Evolutionary conservation across 2,797 vertebrate genomes (phyloP).

Genomic region (Hemitrygon akajei): DNA sequence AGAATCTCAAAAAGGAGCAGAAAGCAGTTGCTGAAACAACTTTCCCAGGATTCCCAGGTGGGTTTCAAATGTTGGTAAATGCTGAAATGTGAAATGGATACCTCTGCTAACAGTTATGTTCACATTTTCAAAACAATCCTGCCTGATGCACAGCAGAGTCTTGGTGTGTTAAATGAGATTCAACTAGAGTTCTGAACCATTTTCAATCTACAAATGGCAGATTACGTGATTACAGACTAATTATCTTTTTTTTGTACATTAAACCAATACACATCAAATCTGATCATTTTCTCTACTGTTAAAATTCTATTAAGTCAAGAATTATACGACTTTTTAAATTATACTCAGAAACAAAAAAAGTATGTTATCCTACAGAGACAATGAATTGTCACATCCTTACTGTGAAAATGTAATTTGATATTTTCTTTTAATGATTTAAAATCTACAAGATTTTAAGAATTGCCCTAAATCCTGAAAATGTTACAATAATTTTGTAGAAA

Average conservation of each 20-base stretch:
- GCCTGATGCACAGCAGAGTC: not conserved
- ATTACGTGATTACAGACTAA: not conserved
- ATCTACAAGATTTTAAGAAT: not conserved
- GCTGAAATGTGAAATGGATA: slow-evolving; percentile 61
- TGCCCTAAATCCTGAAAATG: not conserved
- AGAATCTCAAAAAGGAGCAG: slow-evolving; percentile 56
- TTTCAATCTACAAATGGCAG: slow-evolving; percentile 8
- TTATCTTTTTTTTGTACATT: not conserved
- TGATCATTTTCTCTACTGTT: not conserved
- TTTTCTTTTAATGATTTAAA: not conserved
- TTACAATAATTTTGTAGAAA: not conserved
- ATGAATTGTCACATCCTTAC: not conserved
- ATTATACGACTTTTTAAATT: not conserved
- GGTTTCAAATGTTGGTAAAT: slow-evolving; percentile 72
- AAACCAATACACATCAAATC: not conserved
- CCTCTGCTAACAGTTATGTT: slow-evolving; percentile 33
- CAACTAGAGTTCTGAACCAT: not conserved
- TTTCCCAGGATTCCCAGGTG: slow-evolving; percentile 76
- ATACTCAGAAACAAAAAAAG: not conserved
- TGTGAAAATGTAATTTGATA: not conserved
- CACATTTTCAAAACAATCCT: slow-evolving; percentile 8
- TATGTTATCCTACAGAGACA: not conserved
- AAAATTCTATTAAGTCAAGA: not conserved
- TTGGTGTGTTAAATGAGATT: slow-evolving; percentile 21
- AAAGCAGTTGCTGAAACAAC: slow-evolving; percentile 55